Percentiles rank a stretch among this genome's conserved stretches.
Evolutionary conservation across 2,113 vertebrate genomes (phyloP).

Genomic region (Tylochromis polylepis): DNA sequence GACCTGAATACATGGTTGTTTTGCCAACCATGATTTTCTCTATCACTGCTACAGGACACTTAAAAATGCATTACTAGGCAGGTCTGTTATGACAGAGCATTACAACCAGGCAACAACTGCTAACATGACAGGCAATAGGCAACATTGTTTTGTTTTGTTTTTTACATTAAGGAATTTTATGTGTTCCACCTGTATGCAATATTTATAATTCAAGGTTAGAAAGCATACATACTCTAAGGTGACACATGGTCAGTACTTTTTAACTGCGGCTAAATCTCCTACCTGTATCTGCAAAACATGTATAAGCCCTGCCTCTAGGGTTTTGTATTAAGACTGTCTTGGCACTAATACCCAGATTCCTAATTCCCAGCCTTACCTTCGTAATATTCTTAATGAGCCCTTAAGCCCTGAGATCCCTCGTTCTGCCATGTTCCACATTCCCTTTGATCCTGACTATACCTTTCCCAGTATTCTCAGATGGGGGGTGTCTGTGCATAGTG

Average conservation of each 20-base stretch:
- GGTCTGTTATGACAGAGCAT: neutral
- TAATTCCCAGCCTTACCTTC: slow-evolving; percentile 69
- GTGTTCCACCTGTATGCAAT: neutral
- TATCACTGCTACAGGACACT: neutral
- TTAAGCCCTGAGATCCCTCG: slow-evolving; percentile 66
- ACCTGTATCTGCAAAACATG: slow-evolving; percentile 56
- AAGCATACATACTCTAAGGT: slow-evolving; percentile 7
- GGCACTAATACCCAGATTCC: slow-evolving; percentile 60
- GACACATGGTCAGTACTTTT: slow-evolving; percentile 37
- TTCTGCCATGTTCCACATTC: slow-evolving; percentile 66
- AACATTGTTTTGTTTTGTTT: neutral
- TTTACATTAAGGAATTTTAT: neutral
- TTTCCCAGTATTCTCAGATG: slow-evolving; percentile 54
- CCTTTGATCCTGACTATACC: slow-evolving; percentile 69
- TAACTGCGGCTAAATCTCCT: slow-evolving; percentile 48
- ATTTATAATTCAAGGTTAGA: slow-evolving; percentile 23
- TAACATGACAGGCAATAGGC: neutral
- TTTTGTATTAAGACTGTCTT: slow-evolving; percentile 65
- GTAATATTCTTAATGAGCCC: slow-evolving; percentile 73
- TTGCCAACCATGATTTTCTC: neutral
- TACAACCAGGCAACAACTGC: neutral
- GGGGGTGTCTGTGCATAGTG: slow-evolving; percentile 37
- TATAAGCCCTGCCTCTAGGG: slow-evolving; percentile 52
- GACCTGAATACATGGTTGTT: neutral
- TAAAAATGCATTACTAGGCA: neutral